Base-by-base conservation (phyloP, 1,140 invertebrate species). In the Hesperophylax magnus region DNA sequence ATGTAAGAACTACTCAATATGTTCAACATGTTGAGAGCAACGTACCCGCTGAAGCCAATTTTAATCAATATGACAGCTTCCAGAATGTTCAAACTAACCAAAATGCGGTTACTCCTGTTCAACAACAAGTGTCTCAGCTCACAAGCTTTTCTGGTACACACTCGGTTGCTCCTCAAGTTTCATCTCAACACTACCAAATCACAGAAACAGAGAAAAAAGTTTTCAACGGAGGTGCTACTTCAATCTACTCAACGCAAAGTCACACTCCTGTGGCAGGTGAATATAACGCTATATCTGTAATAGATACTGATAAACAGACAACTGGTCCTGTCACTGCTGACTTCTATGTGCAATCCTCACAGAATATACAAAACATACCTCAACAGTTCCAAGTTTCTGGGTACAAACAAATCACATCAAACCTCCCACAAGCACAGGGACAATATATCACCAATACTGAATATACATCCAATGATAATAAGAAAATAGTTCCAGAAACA, bases 1-100 rank as follows among this genome's bases (percentile, higher is more conserved):
- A 58, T 58, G n/a, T 58, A 18, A 58, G 18, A 31, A 31, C 63
- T 15, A 27, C 63, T 14, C 63, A 67, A 67, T 67, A 67, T n/a
- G 27, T 27, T 34, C 75, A 81, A 71, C 61, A 76, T 15, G 20
- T 75, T 80, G 72, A 72, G 31, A 78, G 39, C 18, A 69, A 27
- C 47, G 24, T 54, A 27, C 18, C 27, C 72, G 54, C 69, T 22
- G 20, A 18, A 24, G 17, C 63, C 17, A 52, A 27, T 69, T 52
- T 39, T 31, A 67, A 67, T 31, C 63, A 61, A 7, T 61, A 61
- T 17, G n/a, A 58, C 18, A 58, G 20, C 11, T 22, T 39, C 7
- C 65, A 69, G 39, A 69, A 69, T 22, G 52, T 53, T 20, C 47
- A 69, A 39, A 78, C 77, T 24, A 79, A 34, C 18, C 20, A 65